Evolutionary conservation across 2,797 vertebrate species (phyloP), one percentile per base, ranked within the genome.

Genomic region (Acanthurus leucopareius): DNA sequence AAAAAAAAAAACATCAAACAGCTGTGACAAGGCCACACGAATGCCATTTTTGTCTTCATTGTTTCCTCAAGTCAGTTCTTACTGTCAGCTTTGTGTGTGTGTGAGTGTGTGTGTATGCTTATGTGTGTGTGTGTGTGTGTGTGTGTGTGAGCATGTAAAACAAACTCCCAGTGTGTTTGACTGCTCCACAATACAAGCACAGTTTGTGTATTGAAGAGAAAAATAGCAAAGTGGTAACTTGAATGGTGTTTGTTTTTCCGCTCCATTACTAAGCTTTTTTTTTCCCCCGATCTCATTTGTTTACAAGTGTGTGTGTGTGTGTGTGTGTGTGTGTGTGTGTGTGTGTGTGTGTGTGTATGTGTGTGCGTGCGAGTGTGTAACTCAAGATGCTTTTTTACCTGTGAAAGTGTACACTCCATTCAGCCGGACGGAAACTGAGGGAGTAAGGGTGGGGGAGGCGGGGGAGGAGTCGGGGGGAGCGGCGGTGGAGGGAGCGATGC

Each of bases 401-500:
- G 95, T 94, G 88, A 93, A 85, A 84, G 88, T 92, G 92, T 92
- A 84, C 83, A 93, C 91, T 94, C 94, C 94, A 84, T 92, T 95
- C 92, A 93, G 92, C 92, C 49, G 88, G 76, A 89, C 80, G 80
- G 93, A 88, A 90, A 94, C 92, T 91, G 92, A 91, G 88, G 94
- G 89, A 67, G 92, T 90, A 85, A 88, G 83, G 83, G 88, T 49
- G 85, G 28, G 28, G 28, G 81, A 66, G 62, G 80, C 0, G 42
- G 56, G 28, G 80, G 83, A 61, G 77, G 83, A 66, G 73, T 8
- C 13, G 74, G 90, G 76, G 62, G 91, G 80, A 20, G 79, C 59
- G 76, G 84, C 84, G 40, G 81, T 13, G 67, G 87, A 62, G 3
- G 88, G 56, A 42, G 85, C 7, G 19, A 44, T 52, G 82, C 80